Base-by-base conservation (phyloP, 2,888 invertebrate genomes). In the Germaria angustata region DNA sequence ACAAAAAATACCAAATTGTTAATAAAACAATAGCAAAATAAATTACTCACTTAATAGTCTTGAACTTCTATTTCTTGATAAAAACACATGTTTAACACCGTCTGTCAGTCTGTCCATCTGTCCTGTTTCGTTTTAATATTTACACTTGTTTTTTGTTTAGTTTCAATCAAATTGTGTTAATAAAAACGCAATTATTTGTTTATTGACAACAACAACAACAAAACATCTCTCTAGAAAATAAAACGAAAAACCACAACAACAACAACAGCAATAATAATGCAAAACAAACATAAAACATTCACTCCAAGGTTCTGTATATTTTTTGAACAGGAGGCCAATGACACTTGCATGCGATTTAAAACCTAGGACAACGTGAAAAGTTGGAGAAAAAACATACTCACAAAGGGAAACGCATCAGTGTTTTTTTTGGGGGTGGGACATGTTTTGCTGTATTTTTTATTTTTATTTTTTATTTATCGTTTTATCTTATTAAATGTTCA, bases 331-430 rank as follows among this genome's bases (percentile, higher is more conserved):
- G 34, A 65, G 76, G 76, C 69, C 69, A 69, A 69, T 44, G 77
- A 69, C 77, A 61, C 17, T 69, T 44, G 44, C 51, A 36, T 55
- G 46, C 55, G 65, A 32, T 55, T 78, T 51, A 73, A n/a, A 80
- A 73, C 79, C 79, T 80, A 80, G 79, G 79, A 80, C 79, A 80
- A 80, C 79, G 73, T 80, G 63, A 80, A 80, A 77, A 53, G 68
- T 41, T 69, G 11, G 3, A 28, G 2, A 13, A 2, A 13, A 22
- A 13, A 57, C 20, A 20, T 8, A 20, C 13, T 15, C 53, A 77
- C 77, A 77, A 69, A 77, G 68, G 69, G 69, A 77, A 73, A 65
- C 36, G 55, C 36, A 66, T 59, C 41, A 32, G 17, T 51, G 8
- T 34, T 28, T 57, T 51, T 53, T 61, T 63, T 69, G 69, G 69